phyloP scores from a whole-genome alignment of 2,888 invertebrate species.

The Quadroppia sp. region DNA sequence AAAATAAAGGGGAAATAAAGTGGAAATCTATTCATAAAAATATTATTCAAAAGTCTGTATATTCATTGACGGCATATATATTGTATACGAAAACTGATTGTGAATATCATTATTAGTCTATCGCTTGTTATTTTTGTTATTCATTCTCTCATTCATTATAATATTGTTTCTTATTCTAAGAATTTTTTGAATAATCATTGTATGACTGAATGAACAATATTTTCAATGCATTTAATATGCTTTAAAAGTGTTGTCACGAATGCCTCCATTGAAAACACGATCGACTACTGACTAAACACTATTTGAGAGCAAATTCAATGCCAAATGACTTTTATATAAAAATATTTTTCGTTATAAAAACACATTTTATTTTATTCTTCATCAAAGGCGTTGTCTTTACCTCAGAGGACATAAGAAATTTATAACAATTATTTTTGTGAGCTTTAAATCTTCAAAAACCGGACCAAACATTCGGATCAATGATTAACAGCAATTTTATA shows the following conservation, averaged over 20 bases:
- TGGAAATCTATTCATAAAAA: not conserved
- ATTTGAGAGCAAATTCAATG: slow-evolving; percentile 2
- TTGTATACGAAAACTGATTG: not conserved
- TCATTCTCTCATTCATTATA: not conserved
- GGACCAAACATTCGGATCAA: slow-evolving; percentile 15
- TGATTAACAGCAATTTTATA: slow-evolving; percentile 2
- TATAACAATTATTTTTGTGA: not conserved
- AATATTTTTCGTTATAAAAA: too few relatives aligned
- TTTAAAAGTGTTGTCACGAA: slow-evolving; percentile 28
- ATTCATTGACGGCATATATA: not conserved
- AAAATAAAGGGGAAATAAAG: not conserved
- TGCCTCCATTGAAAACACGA: slow-evolving; percentile 11
- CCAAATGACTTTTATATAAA: not conserved
- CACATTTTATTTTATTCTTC: not conserved
- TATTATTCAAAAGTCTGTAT: not conserved
- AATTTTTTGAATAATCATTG: not conserved
- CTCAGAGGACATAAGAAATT: not conserved
- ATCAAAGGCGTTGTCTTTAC: slow-evolving; percentile 1
- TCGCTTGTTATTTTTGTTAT: slow-evolving; percentile 1
- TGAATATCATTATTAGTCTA: slow-evolving; percentile 13
- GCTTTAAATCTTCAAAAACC: not conserved
- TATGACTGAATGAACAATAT: not conserved
- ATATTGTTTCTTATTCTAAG: not conserved
- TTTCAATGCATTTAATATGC: not conserved
- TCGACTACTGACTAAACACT: slow-evolving; percentile 22